Evolutionary conservation across 2,113 vertebrate genomes (phyloP), one percentile per base, ranked within the genome.

Genomic region (Rhabdornis inornatus): DNA sequence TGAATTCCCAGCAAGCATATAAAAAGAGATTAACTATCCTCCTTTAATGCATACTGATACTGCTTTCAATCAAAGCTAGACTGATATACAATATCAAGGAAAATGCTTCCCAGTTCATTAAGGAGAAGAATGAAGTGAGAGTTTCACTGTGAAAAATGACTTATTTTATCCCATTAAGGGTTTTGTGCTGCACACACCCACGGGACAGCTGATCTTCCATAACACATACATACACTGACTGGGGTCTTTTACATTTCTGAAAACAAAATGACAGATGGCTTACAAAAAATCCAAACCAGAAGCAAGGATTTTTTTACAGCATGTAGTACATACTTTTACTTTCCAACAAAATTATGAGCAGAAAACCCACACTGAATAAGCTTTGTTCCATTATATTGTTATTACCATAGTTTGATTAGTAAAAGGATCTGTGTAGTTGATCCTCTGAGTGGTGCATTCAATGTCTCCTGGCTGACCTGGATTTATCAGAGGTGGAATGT

Each of bases 381-480:
- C 6, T 79, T 60, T 59, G 87, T 23, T 79, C 39, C 61, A 31
- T 45, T 25, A 10, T 20, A 33, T 71, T 37, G 33, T 76, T 39
- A 56, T 98, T 97, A 99, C 99, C 99, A 98, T 77, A 9, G 98
- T 99, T 92, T 97, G 91, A 78, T 98, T 99, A 85, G 97, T 97
- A 92, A 99, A 99, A 13, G 99, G 99, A 55, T 99, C 98, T 4
- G 95, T 92, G 97, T 99, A 99, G 93, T 96, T 98, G 94, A 99
- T 98, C 40, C 98, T 96, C 56, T 93, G 94, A 15, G 98, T 98
- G 90, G 94, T 78, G 78, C 99, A 99, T 84, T 98, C 97, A 50
- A 98, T 93, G 33, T 97, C 95, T 50, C 98, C 98, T 5, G 97
- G 98, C 79, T 98, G 98, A 28, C 98, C 98, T 2, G 98, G 98